Conservation (phyloP, 2,888 invertebrate genomes). For the Chaitophorus viminalis region DNA sequence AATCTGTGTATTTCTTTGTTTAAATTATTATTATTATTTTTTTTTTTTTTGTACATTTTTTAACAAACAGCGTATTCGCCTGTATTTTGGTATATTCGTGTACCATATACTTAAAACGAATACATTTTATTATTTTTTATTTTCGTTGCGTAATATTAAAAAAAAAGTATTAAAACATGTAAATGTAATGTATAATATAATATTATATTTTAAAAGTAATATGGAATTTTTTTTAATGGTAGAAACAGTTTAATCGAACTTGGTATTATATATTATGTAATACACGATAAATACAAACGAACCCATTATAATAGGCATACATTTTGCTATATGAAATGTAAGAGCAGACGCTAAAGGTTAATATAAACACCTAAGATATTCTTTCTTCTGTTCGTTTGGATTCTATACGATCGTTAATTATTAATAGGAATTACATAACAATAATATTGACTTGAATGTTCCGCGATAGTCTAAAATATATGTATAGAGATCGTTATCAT, state of each 20-base stretch:
- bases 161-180: conserved; percentile 25
- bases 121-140: conserved; percentile 34
- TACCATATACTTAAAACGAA: background rate
- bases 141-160: conserved; percentile 46
- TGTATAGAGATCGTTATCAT: background rate
- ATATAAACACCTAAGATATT: too few species aligned
- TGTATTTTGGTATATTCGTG: background rate
- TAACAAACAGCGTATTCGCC: conserved; percentile 1
- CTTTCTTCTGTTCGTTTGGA: background rate
- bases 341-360: background rate
- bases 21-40: background rate
- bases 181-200: background rate
- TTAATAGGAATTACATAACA: background rate
- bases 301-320: background rate
- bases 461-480: too few species aligned
- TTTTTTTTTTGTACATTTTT: conserved; percentile 5
- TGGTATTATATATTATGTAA: background rate
- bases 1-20: conserved; percentile 2
- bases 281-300: background rate
- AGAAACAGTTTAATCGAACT: background rate
- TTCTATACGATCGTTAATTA: background rate
- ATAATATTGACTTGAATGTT: background rate
- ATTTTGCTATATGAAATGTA: background rate
- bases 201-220: background rate
- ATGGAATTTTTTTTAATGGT: background rate